Evolutionary conservation across 2,797 vertebrate genomes (phyloP).

Genomic region (Nasua narica): DNA sequence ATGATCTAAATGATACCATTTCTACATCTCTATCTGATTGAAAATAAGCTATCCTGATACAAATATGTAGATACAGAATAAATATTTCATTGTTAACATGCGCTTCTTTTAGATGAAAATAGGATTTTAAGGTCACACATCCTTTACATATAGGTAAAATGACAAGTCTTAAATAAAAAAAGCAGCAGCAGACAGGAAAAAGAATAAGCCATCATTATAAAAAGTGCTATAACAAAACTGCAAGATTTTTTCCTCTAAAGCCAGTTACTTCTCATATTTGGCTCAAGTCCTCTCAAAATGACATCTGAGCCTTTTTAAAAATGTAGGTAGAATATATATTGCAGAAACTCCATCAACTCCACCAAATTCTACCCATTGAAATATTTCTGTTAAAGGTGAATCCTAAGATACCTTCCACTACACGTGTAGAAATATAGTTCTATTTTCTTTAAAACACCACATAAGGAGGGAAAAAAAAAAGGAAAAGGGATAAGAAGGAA

Average conservation of each 20-base stretch:
- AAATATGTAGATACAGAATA: slow-evolving; percentile 17
- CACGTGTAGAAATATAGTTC: not conserved
- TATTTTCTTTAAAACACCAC: slow-evolving; percentile 29
- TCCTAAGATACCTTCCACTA: not conserved
- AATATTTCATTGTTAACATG: not conserved
- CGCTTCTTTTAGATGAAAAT: not conserved
- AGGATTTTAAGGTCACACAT: not conserved
- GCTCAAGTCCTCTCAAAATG: not conserved
- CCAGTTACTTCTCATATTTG: not conserved
- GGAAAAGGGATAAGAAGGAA: not conserved
- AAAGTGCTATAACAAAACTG: not conserved
- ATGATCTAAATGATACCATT: not conserved
- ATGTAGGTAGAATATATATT: not conserved
- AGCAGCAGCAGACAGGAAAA: not conserved
- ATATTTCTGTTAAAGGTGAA: not conserved
- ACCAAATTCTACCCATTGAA: not conserved
- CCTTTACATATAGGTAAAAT: not conserved
- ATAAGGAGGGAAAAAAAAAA: not conserved
- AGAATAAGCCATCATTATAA: not conserved
- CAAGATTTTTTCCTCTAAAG: not conserved
- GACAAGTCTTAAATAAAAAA: not conserved
- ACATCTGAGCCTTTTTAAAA: not conserved
- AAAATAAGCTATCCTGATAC: not conserved
- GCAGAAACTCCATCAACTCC: not conserved
- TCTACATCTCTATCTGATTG: not conserved